Evolutionary conservation across 2,888 invertebrate genomes (phyloP), one percentile per base, ranked within the genome.

Genomic region (Synanthedon andrenaeformis): DNA sequence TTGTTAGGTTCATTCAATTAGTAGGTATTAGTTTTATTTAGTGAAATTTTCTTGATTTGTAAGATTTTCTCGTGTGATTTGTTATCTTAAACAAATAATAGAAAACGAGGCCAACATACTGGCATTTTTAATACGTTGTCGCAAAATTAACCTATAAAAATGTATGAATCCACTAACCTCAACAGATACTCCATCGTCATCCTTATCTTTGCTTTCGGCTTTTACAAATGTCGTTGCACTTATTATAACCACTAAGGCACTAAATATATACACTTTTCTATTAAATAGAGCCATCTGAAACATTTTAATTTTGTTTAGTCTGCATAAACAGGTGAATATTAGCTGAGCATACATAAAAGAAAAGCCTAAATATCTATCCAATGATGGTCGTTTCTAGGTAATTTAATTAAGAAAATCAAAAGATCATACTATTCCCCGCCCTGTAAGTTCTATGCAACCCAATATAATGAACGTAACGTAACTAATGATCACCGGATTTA

Each of bases 221-320:
- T 55, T 64, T 13, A 65, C 68, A 56, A 69, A 60, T 51, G 60
- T 63, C 51, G 66, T 58, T 35, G 69, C 63, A 53, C 69, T 65
- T 42, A 72, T 57, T 59, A 82, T 59, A 57, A 82, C 65, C 62
- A 85, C 58, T 57, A 82, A 67, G 61, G 72, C 76, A 67, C 76
- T 66, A 50, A 71, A 60, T 58, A 78, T 51, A 63, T 65, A 71
- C 57, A 76, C 54, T 63, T 67, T 76, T 63, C 64, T 64, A 63
- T 70, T 72, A 59, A 74, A 65, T 54, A 66, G 71, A 76, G 82
- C 77, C 86, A 86, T 86, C 86, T 85, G 79, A 66, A 85, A 84
- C 41, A 55, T 58, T 51, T 45, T 45, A 51, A 41, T 35, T 35
- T 35, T 3, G 8, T 10, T 35, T 35, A 35, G 35, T 35, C 10